Percentiles rank a stretch among this genome's conserved stretches.
Conservation (phyloP, 2,888 invertebrate species). For the Miltochrista miniata region DNA sequence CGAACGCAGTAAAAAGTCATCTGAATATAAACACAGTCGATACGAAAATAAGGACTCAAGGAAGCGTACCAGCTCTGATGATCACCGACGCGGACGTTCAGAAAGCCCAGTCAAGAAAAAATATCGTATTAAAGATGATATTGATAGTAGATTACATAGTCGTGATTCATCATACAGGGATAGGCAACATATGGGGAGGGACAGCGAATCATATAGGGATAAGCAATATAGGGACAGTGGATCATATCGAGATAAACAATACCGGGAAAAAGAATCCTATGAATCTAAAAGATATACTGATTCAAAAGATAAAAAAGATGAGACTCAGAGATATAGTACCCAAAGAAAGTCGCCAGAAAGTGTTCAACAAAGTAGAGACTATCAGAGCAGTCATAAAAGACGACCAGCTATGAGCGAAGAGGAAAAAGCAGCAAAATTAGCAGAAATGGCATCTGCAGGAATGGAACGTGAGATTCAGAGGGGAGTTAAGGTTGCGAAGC, state of each 20-base stretch:
- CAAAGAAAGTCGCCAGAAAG: slow-evolving; percentile 14
- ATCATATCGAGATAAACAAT: slow-evolving; percentile 2
- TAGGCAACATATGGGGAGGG: slow-evolving; percentile 24
- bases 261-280: background rate
- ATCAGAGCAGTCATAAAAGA: slow-evolving; percentile 29
- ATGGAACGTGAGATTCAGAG: slow-evolving; percentile 87
- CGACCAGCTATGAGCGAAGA: slow-evolving; percentile 50
- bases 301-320: background rate
- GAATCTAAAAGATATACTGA: slow-evolving; percentile 4
- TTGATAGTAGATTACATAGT: slow-evolving; percentile 26
- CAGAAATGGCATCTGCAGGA: slow-evolving; percentile 94
- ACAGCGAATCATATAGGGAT: background rate
- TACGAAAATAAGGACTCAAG: slow-evolving; percentile 23
- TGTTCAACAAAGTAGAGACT: slow-evolving; percentile 28
- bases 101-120: slow-evolving; percentile 35
- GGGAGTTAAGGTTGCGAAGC: slow-evolving; percentile 84
- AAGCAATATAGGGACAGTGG: background rate
- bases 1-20: slow-evolving; percentile 12
- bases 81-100: slow-evolving; percentile 13
- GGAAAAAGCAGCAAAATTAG: slow-evolving; percentile 84
- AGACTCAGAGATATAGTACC: slow-evolving; percentile 6
- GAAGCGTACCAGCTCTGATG: slow-evolving; percentile 40
- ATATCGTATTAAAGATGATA: slow-evolving; percentile 41
- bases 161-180: slow-evolving; percentile 37
- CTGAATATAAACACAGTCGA: slow-evolving; percentile 11